Percentiles rank a stretch among this genome's conserved stretches.
phyloP scores from a whole-genome alignment of 2,797 vertebrate species.

The Cossypha polioptera region DNA sequence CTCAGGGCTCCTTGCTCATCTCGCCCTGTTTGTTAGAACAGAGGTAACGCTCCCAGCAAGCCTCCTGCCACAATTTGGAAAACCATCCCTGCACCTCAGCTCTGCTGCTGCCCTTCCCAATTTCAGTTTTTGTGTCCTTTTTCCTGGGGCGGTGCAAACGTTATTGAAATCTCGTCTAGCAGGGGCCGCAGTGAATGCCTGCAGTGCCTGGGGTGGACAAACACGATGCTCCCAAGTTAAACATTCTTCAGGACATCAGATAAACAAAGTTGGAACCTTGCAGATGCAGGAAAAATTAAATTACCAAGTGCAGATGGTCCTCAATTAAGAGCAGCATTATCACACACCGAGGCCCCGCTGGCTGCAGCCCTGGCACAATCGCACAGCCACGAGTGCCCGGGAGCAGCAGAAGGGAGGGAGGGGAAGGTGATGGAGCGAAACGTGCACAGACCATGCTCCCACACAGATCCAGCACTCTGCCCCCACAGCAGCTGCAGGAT shows the following conservation, averaged over 20 bases:
- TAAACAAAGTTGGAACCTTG: constrained; percentile 28
- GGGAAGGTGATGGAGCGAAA: not conserved
- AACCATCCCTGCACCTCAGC: not conserved
- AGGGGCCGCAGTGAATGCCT: not conserved
- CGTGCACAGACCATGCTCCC: fast-evolving
- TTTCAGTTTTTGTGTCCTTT: not conserved
- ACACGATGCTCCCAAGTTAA: not conserved
- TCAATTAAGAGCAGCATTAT: not conserved
- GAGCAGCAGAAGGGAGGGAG: not conserved
- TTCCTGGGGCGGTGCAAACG: not conserved
- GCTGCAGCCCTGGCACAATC: not conserved
- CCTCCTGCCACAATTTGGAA: not conserved
- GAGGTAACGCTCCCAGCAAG: not conserved
- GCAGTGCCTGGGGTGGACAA: not conserved
- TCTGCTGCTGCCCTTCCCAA: not conserved
- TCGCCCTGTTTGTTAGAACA: not conserved
- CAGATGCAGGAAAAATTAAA: constrained; percentile 19
- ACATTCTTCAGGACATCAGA: not conserved
- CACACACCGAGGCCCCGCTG: not conserved
- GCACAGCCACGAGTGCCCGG: fast-evolving
- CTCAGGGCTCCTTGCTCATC: not conserved
- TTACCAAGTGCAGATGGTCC: constrained; percentile 27
- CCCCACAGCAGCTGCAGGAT: not conserved
- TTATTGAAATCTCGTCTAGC: not conserved
- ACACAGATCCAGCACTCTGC: not conserved